Base-by-base conservation (phyloP, 2,888 invertebrate genomes). In the Caenorhabditis becei region DNA sequence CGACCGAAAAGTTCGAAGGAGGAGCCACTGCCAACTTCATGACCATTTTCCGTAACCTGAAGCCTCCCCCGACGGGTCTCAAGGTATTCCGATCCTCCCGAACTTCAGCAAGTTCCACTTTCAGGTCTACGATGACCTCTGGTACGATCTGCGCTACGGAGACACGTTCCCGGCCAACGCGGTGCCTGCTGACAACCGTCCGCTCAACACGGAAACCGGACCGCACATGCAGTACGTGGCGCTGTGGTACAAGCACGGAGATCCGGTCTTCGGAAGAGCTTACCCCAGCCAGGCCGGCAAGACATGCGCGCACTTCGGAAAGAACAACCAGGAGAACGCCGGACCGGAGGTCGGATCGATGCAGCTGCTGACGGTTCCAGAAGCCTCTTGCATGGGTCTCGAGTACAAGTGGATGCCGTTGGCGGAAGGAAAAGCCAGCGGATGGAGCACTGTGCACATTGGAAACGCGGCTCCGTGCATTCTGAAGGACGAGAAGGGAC, bases 221-320 rank as follows among this genome's bases (percentile, higher is more conserved):
- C 82, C 82, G 37, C 85, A 84, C 59, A 79, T 81, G 77, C 83
- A 85, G 69, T 86, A 85, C 79, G 86, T 87, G 47, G 87, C 86
- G 5, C 83, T 87, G 20, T 87, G 87, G 87, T 87, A 87, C 80
- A 86, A 86, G 59, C 87, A 87, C 77, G 87, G 87, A 49, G 82
- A 87, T 20, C 87, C 87, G 16, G 83, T 87, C 26, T 86, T 87
- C 62, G 86, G 86, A 8, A 69, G 86, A 26, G 83, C 86, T 23
- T 86, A 83, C 62, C 85, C 85, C 37, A 83, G 72, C 58, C 44
- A 53, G 11, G 77, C 82, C 24, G 84, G 80, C 26, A 87, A 86
- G 77, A 80, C 78, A 24, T 41, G 67, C 26, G 87, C 87, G 14
- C 82, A 85, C 51, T 87, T 87, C 65, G 87, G 83, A 10, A 77